Base-by-base conservation (phyloP, 2,888 invertebrate genomes). In the Lepidocyrtoides sp. region DNA sequence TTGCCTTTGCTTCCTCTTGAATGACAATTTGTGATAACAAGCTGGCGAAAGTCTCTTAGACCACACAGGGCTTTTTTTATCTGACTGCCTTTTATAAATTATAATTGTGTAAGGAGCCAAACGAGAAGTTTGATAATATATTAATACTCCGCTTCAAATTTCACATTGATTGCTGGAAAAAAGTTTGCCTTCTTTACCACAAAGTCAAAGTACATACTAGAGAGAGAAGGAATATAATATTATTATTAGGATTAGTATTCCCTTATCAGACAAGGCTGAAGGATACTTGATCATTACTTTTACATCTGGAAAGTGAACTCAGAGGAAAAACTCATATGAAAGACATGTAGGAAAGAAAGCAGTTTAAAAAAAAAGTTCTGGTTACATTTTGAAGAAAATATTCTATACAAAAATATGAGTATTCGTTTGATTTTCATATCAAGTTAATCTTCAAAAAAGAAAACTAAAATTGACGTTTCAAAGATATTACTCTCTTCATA, bases 1-100 rank as follows among this genome's bases (percentile, higher is more conserved):
- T 66, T 41, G 36, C 75, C n/a, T 29, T 77, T 77, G 66, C 77
- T 77, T 29, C 29, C n/a, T n/a, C n/a, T n/a, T 81, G 77, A 90
- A 84, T 84, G 90, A 90, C 90, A 90, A 90, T 90, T 90, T 90
- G 84, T 85, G 90, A 90, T 90, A 90, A 90, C 84, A 84, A 89
- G 89, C 89, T 89, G 26, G 75, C 8, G 17, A 82, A 82, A 82
- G 82, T 79, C 79, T 12, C 29, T 17, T 17, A 77, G 23, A 77
- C 75, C 86, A 79, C 77, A 87, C 48, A 63, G 41, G 48, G 66
- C 44, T 44, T 69, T 83, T 57, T 83, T 69, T 63, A n/a, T 17
- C 36, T 41, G 82, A 51, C 82, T 63, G 66, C 23, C 63, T 44
- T 83, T 83, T 83, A 29, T n/a, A n/a, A 83, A 83, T 63, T 60